Conservation (phyloP, 2,888 invertebrate species). For the Pterostichus madidus region DNA sequence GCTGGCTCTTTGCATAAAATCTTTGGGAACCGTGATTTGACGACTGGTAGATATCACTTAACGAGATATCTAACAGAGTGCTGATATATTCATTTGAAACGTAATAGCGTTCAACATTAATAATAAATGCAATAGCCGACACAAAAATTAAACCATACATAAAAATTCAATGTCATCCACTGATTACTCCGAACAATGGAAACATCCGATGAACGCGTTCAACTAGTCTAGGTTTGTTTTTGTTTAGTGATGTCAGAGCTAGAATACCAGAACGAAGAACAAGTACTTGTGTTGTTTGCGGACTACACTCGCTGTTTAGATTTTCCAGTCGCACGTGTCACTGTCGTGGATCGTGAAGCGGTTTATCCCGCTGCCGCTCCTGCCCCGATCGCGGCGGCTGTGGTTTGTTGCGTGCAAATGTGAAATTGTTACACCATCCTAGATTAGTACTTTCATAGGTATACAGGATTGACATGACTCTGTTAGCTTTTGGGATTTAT, state of each 20-base stretch:
- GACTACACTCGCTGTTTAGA: neutral
- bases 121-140: too few species aligned
- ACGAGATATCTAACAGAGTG: too few species aligned
- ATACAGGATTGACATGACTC: neutral
- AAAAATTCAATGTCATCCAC: constrained; percentile 6
- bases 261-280: constrained; percentile 11
- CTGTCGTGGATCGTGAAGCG: constrained; percentile 8
- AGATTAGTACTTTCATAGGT: neutral
- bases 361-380: too few species aligned
- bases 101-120: too few species aligned
- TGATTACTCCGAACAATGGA: neutral
- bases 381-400: neutral
- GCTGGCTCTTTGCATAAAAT: too few species aligned
- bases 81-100: too few species aligned
- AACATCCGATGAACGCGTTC: constrained; percentile 7
- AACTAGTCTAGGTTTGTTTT: neutral
- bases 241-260: constrained; percentile 7
- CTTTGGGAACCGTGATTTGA: too few species aligned
- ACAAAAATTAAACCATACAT: too few species aligned
- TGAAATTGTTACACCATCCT: neutral
- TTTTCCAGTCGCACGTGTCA: constrained; percentile 9
- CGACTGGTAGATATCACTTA: too few species aligned
- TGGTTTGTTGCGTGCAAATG: neutral
- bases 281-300: constrained; percentile 4
- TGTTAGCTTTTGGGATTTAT: too few species aligned